Evolutionary conservation across 2,888 invertebrate genomes (phyloP).

Genomic region (Zaprionus obscuricornis): DNA sequence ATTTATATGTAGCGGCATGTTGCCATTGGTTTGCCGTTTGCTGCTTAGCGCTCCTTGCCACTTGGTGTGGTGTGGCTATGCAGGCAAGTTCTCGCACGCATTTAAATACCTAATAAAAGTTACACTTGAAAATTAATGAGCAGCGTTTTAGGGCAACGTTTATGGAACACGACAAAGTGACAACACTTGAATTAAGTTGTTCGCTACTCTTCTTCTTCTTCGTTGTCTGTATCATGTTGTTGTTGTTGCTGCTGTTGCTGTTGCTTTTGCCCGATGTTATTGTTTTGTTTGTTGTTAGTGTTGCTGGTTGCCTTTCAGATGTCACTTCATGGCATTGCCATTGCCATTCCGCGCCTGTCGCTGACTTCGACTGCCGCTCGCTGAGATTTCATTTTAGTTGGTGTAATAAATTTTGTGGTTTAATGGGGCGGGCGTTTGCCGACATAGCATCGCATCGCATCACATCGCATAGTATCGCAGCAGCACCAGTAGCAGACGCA

Average conservation of each 20-base stretch:
- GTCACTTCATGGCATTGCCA: slow-evolving; percentile 59
- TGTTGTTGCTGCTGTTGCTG: slow-evolving; percentile 3
- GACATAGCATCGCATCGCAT: slow-evolving; percentile 46
- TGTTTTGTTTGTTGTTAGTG: slow-evolving; percentile 14
- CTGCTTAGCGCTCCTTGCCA: slow-evolving; percentile 5
- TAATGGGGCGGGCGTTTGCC: slow-evolving; percentile 80
- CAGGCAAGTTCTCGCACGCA: slow-evolving; percentile 76
- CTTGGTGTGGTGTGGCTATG: no score
- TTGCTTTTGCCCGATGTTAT: slow-evolving; percentile 1
- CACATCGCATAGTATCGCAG: no score
- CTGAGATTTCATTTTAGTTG: slow-evolving; percentile 79
- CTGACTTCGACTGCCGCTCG: slow-evolving; percentile 27
- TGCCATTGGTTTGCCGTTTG: slow-evolving; percentile 68
- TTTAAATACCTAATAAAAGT: slow-evolving; percentile 80
- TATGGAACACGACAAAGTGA: slow-evolving; percentile 80
- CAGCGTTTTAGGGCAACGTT: slow-evolving; percentile 77
- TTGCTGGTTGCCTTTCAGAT: slow-evolving; percentile 52
- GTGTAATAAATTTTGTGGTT: slow-evolving; percentile 83
- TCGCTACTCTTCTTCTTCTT: slow-evolving; percentile 51
- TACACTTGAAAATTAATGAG: slow-evolving; percentile 83
- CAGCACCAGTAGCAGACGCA: slow-evolving; percentile 9
- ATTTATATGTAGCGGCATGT: slow-evolving; percentile 75
- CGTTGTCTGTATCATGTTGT: slow-evolving; percentile 23
- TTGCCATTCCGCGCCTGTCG: slow-evolving; percentile 43
- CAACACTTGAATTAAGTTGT: slow-evolving; percentile 82